A percentile compares a stretch with the other conserved stretches of the same genome.
phyloP scores from a whole-genome alignment of 2,888 invertebrate species.

The Ariolimax columbianus region DNA sequence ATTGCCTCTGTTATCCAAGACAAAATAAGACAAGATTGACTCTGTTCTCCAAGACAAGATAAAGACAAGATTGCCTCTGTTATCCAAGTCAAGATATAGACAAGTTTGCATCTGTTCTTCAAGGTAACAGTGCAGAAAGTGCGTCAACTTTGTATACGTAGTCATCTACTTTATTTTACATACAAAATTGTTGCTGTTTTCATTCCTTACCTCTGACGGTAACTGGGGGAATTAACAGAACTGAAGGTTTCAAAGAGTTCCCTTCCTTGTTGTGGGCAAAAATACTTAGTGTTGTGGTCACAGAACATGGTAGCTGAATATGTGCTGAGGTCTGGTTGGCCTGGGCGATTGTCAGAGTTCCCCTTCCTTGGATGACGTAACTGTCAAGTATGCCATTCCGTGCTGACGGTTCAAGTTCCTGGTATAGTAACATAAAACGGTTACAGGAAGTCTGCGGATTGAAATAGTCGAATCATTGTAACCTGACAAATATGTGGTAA shows the following conservation, averaged over 20 bases:
- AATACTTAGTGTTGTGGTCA: not conserved
- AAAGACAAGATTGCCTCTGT: too few species aligned
- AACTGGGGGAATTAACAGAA: constrained; percentile 1
- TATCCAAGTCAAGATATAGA: too few species aligned
- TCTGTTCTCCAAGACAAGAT: too few species aligned
- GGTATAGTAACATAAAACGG: not conserved
- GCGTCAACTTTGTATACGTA: not conserved
- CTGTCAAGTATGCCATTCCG: constrained; percentile 1
- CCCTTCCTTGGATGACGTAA: not conserved
- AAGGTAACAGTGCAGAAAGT: too few species aligned
- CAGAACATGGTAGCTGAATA: not conserved
- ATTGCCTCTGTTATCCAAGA: too few species aligned
- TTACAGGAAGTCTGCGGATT: too few species aligned
- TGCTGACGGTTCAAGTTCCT: not conserved
- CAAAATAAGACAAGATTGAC: too few species aligned
- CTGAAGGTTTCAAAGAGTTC: not conserved
- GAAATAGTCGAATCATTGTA: too few species aligned
- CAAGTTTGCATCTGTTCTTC: too few species aligned
- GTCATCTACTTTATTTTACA: not conserved
- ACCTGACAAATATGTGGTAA: too few species aligned
- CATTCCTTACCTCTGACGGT: not conserved
- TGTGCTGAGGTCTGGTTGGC: not conserved
- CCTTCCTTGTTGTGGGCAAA: constrained; percentile 3
- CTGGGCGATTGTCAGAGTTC: not conserved
- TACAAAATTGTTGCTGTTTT: not conserved